phyloP scores from a whole-genome alignment of 2,113 vertebrate genomes.

The Leptosomus discolor region DNA sequence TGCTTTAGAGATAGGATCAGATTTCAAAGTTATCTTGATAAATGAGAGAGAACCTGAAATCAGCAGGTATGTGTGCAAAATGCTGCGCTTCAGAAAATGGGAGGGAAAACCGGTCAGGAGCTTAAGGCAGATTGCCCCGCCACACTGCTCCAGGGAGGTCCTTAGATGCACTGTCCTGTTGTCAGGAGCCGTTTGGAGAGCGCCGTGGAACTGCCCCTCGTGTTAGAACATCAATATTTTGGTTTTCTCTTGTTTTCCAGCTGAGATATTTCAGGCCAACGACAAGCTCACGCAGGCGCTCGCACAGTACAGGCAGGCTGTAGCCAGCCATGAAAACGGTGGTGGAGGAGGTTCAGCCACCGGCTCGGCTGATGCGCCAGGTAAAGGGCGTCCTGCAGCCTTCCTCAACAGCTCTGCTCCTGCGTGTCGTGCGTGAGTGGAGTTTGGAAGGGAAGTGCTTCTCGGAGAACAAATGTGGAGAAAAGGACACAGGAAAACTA shows the following conservation, averaged over 20 bases:
- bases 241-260: slow-evolving; percentile 31
- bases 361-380: background rate
- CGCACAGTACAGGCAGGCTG: slow-evolving; percentile 69
- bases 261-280: slow-evolving; percentile 82
- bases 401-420: background rate
- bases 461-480: background rate
- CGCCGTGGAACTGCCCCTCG: rapidly evolving
- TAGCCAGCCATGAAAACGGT: slow-evolving; percentile 28
- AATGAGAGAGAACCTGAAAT: background rate
- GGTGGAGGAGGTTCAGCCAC: background rate
- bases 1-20: background rate
- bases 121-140: background rate
- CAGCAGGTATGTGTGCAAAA: background rate
- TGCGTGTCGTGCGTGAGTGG: rapidly evolving
- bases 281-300: slow-evolving; percentile 78
- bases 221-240: rapidly evolving
- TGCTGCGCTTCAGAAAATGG: background rate
- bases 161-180: background rate
- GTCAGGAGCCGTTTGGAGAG: background rate
- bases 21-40: background rate
- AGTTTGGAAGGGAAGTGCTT: background rate
- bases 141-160: background rate
- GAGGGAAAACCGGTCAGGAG: background rate
- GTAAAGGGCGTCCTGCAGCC: background rate
- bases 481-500: background rate